These are phyloP conservation scores for Phalera bucephala DNA, from an alignment of 2,888 invertebrate species.

Conservation along the genomic window DNA sequence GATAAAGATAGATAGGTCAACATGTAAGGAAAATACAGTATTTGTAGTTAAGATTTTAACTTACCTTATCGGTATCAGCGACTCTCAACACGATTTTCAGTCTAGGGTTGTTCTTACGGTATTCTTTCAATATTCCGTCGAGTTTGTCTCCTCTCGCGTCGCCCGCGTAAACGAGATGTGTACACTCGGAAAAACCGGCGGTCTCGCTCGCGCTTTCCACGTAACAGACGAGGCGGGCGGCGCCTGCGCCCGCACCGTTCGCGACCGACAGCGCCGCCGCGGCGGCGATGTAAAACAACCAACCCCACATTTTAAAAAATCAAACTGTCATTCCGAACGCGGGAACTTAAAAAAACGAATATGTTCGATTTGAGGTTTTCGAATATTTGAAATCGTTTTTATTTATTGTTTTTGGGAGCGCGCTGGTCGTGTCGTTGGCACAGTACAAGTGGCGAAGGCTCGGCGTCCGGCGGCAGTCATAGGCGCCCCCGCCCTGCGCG, in stretches of 20 bases:
- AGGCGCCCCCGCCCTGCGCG: slow-evolving; percentile 72
- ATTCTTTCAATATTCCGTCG: slow-evolving; percentile 68
- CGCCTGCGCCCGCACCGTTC: slow-evolving; percentile 68
- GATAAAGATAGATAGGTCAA: too few relatives aligned
- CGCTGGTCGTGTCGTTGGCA: slow-evolving; percentile 64
- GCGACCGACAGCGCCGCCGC: slow-evolving; percentile 49
- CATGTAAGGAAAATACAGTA: too few relatives aligned
- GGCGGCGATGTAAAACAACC: slow-evolving; percentile 57
- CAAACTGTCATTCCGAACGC: slow-evolving; percentile 59
- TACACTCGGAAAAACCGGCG: slow-evolving; percentile 70
- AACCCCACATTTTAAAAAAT: slow-evolving; percentile 66
- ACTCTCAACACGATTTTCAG: slow-evolving; percentile 82
- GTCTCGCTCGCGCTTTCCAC: slow-evolving; percentile 56
- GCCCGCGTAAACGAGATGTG: slow-evolving; percentile 77
- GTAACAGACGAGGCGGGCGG: slow-evolving; percentile 74
- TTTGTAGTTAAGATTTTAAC: slow-evolving; percentile 11
- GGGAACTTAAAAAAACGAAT: slow-evolving; percentile 34
- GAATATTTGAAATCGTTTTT: slow-evolving; percentile 6
- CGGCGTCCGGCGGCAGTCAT: slow-evolving; percentile 51
- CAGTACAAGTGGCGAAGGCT: slow-evolving; percentile 62
- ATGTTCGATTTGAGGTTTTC: slow-evolving; percentile 11
- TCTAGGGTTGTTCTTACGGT: slow-evolving; percentile 72
- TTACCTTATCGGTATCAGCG: slow-evolving; percentile 83
- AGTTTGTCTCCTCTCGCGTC: slow-evolving; percentile 70
- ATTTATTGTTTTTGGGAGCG: slow-evolving; percentile 44